Evolutionary conservation across 2,888 invertebrate genomes (phyloP), one percentile per base, ranked within the genome.

Genomic region (Polydrusus cervinus): DNA sequence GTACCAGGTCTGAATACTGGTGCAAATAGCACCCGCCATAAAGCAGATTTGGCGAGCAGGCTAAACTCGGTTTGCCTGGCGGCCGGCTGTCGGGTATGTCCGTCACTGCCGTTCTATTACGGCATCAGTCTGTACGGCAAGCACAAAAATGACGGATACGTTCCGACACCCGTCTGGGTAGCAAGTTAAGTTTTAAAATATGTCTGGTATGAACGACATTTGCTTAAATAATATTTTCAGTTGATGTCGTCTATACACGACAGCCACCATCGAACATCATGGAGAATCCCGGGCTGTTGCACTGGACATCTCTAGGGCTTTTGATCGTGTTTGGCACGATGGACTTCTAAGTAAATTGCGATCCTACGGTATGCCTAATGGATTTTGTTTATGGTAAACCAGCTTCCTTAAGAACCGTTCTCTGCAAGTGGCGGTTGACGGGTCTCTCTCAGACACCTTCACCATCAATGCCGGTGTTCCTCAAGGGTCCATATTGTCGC

Each of bases 111-210:
- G 47, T 47, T n/a, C 14, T 47, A 47, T 14, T 47, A 47, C 47
- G 47, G n/a, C 47, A 47, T 47, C 14, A n/a, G n/a, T 47, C 47
- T 47, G 13, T 47, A 47, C 47, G 40, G 40, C 40, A 47, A 47
- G 47, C 13, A 47, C 47, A 47, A 3, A n/a, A 11, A 47, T n/a
- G 47, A n/a, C 14, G 13, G 47, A 47, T n/a, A 47, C 47, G 47
- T 47, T 47, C 47, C 14, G 47, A 47, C 47, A 47, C 14, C 47
- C 47, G 47, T 47, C 47, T 47, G 47, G 13, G 1, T 14, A 47
- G 47, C 47, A 47, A 47, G 47, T 47, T 47, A 47, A 47, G 47
- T 47, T 47, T 13, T 47, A 47, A 13, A 47, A 47, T 47, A 47
- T 2, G 47, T 47, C 14, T 13, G n/a, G 14, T 47, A 47, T 47